A percentile compares a stretch with the other conserved stretches of the same genome.
Evolutionary conservation across 2,113 vertebrate species (phyloP).

Genomic region (Tragulus kanchil): DNA sequence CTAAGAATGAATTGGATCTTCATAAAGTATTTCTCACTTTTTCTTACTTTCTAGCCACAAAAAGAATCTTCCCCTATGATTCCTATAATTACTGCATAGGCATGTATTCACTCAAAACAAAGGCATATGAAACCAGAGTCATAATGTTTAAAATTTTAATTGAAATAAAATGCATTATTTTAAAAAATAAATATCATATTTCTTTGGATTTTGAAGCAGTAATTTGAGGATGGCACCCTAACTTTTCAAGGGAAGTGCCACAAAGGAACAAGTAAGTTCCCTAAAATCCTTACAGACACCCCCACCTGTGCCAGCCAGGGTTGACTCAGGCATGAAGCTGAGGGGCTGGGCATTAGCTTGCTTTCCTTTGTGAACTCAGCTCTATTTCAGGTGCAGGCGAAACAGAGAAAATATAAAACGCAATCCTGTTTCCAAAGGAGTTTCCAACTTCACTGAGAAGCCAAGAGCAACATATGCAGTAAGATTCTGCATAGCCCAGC

Average conservation of each 20-base stretch:
- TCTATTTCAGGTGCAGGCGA: neutral
- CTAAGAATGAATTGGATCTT: neutral
- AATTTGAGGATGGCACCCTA: neutral
- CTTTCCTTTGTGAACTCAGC: neutral
- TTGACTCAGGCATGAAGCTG: neutral
- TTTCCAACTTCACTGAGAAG: neutral
- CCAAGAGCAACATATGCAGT: neutral
- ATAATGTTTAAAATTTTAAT: neutral
- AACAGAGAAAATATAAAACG: neutral
- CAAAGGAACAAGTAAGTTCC: neutral
- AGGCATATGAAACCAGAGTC: neutral
- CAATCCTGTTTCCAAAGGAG: no score
- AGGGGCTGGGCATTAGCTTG: neutral
- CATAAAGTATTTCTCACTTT: neutral
- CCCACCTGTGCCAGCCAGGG: no score
- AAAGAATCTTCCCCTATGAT: neutral
- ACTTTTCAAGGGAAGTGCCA: neutral
- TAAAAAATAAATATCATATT: neutral
- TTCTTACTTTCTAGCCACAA: neutral
- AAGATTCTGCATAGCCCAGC: neutral
- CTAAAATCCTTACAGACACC: neutral
- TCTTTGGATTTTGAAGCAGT: neutral
- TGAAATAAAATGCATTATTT: neutral
- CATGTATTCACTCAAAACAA: neutral
- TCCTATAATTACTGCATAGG: neutral